Evolutionary conservation across 2,113 vertebrate genomes (phyloP), one percentile per base, ranked within the genome.

Genomic region (Clupea harengus): DNA sequence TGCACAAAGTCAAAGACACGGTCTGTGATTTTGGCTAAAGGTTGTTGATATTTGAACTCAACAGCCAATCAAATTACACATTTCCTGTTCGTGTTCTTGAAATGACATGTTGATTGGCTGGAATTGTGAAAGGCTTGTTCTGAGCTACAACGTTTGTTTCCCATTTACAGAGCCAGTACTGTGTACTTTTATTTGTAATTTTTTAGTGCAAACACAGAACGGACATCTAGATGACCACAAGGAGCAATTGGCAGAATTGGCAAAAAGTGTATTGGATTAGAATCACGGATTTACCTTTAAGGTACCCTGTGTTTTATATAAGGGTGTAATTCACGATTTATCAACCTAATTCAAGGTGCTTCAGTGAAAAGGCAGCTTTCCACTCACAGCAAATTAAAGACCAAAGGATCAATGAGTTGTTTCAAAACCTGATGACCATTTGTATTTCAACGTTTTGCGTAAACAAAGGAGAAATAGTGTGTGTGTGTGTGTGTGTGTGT

Each of bases 401-500:
- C 64, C 64, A 72, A 32, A 72, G 25, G 64, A 32, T 25, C 64
- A 72, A 28, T 8, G 64, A 72, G 10, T 32, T 25, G 7, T 9
- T 72, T 10, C 64, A 72, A 32, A 72, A 28, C 64, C 64, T 72
- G 64, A 72, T 72, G 49, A 11, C 50, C 50, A 86, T 84, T 85
- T 85, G 22, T 83, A 82, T 80, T 85, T 87, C 78, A 89, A 89
- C 89, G 90, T 86, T 9, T 82, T 82, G 86, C 81, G 85, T 20
- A 2, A 13, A 13, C 22, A 67, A 32, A 72, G 25, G 25, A 32
- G 28, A 6, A 15, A 32, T 72, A 13, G 64, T 72, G 64, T 39
- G n/a, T 25, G n/a, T 39, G n/a, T 28, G 22, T 28, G n/a, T 28
- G 64, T 72, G 25, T 28, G n/a, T 25, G 64, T 28, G 64, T 25